Percentiles rank a stretch among this genome's conserved stretches.
phyloP scores from a whole-genome alignment of 2,797 vertebrate species.

The Mallotus villosus region DNA sequence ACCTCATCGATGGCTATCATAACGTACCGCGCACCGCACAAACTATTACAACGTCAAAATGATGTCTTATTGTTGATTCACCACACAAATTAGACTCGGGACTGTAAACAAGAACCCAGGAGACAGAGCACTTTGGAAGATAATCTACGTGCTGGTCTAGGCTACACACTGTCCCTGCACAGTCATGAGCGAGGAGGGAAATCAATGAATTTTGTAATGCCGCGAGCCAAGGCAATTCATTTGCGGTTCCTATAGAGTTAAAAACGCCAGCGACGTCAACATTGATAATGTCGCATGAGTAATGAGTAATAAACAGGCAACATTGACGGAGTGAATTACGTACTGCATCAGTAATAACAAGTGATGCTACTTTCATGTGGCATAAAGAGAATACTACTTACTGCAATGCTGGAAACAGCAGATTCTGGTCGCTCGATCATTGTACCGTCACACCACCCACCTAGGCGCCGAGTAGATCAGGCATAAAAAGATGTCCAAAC shows the following conservation, averaged over 20 bases:
- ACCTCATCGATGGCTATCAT: too few species aligned
- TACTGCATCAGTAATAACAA: background rate
- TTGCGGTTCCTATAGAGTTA: too few species aligned
- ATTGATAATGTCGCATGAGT: too few species aligned
- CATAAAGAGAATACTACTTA: slow-evolving; percentile 58
- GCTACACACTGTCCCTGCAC: background rate
- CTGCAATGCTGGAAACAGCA: slow-evolving; percentile 76
- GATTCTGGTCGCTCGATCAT: slow-evolving; percentile 81
- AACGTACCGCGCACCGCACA: too few species aligned
- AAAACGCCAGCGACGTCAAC: background rate
- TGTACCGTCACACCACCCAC: slow-evolving; percentile 64
- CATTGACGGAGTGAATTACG: background rate
- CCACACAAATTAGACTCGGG: too few species aligned
- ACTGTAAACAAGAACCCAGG: too few species aligned
- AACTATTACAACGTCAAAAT: too few species aligned
- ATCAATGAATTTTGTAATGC: background rate
- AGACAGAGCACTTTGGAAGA: too few species aligned
- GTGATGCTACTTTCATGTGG: background rate
- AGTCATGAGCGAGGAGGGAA: background rate
- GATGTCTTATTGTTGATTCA: too few species aligned
- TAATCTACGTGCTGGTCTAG: too few species aligned
- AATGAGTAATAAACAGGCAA: background rate
- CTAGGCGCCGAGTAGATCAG: slow-evolving; percentile 48
- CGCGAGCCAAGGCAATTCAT: background rate
- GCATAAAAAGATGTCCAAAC: slow-evolving; percentile 40